Conservation (phyloP, 2,888 invertebrate species). For the Zhengitettix transpicula region DNA sequence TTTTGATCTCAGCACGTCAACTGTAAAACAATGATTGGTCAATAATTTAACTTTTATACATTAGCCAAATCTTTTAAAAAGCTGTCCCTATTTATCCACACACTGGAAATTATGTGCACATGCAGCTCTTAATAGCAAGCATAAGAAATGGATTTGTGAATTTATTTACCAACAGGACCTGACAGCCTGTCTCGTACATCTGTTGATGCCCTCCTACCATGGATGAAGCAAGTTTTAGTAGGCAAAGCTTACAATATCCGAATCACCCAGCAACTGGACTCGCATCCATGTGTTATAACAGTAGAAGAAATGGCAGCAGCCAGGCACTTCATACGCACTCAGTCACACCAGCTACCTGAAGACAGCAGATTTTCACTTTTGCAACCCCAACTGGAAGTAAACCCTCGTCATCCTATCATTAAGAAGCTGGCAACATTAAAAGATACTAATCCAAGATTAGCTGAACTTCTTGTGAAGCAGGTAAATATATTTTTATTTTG, state of each 20-base stretch:
- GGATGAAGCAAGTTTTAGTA: slow-evolving; percentile 57
- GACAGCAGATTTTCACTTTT: slow-evolving; percentile 72
- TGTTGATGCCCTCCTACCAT: slow-evolving; percentile 60
- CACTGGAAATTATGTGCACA: too few species aligned
- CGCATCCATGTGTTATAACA: slow-evolving; percentile 87
- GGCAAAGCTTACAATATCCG: slow-evolving; percentile 71
- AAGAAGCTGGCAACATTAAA: slow-evolving; percentile 68
- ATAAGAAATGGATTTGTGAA: too few species aligned
- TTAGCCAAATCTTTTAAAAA: too few species aligned
- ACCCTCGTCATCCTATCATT: slow-evolving; percentile 81
- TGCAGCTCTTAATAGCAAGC: too few species aligned
- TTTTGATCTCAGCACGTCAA: too few species aligned
- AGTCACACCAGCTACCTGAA: slow-evolving; percentile 63
- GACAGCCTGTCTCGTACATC: slow-evolving; percentile 56
- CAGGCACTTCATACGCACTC: slow-evolving; percentile 82
- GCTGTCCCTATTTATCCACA: too few species aligned
- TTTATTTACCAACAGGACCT: slow-evolving; percentile 28
- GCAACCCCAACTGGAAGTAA: slow-evolving; percentile 86
- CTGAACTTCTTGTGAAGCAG: slow-evolving; percentile 71
- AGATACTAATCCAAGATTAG: slow-evolving; percentile 59
- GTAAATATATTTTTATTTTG: slow-evolving; percentile 23
- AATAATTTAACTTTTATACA: too few species aligned
- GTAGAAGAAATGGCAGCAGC: slow-evolving; percentile 96
- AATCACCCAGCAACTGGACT: slow-evolving; percentile 66
- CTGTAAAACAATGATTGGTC: too few species aligned